These are phyloP conservation scores for Dolichopus griseipennis DNA, from an alignment of 2,888 invertebrate species.

Conservation along the genomic window DNA sequence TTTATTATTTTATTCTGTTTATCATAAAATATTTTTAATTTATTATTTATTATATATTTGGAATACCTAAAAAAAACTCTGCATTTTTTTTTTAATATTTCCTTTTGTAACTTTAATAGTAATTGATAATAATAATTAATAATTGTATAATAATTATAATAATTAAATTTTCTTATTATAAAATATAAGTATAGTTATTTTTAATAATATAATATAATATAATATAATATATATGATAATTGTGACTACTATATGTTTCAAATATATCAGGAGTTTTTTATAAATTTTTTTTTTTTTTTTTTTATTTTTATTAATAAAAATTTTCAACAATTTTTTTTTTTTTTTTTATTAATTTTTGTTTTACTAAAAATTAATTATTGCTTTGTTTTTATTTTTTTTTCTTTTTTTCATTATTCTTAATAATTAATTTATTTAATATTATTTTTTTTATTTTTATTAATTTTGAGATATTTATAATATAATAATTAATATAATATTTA, in stretches of 20 bases:
- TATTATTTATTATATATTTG: not conserved
- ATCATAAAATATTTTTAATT: conserved; percentile 1
- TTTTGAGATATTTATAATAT: not conserved
- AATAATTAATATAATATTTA: not conserved
- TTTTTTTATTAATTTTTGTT: not conserved
- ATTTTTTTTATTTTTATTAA: not conserved
- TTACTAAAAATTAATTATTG: not conserved
- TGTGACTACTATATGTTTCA: conserved; percentile 2
- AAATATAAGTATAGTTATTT: not conserved
- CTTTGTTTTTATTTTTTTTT: too few relatives aligned
- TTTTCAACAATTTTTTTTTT: not conserved
- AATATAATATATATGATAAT: not conserved
- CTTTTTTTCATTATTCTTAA: not conserved
- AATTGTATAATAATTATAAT: too few relatives aligned
- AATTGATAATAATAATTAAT: too few relatives aligned
- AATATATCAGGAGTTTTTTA: not conserved
- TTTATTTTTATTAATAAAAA: not conserved
- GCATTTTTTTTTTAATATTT: too few relatives aligned
- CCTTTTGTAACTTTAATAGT: too few relatives aligned
- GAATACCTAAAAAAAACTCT: not conserved
- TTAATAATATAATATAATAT: not conserved
- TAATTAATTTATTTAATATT: not conserved
- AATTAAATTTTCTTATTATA: too few relatives aligned
- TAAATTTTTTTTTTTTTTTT: not conserved
- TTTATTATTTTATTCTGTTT: not conserved